Evolutionary conservation across 2,888 invertebrate genomes (phyloP).

Genomic region (Cephonodes hylas): DNA sequence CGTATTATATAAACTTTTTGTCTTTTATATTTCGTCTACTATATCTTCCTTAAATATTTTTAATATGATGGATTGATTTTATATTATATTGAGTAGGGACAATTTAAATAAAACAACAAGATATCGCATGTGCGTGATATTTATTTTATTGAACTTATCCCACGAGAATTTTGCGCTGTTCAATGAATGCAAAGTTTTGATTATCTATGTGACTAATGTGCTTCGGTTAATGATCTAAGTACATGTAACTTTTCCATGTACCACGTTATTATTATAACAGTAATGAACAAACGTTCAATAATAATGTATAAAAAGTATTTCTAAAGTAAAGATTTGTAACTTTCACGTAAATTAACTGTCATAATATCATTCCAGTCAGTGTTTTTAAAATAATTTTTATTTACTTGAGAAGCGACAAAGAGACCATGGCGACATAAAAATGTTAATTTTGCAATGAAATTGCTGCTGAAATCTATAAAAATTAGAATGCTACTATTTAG

Average conservation of each 20-base stretch:
- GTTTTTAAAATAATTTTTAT: conserved; percentile 22
- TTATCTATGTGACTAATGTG: conserved; percentile 75
- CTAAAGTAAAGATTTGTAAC: conserved; percentile 51
- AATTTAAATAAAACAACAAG: conserved; percentile 54
- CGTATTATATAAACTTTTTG: no score
- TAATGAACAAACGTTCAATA: conserved; percentile 61
- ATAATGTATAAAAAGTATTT: conserved; percentile 66
- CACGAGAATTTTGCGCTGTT: conserved; percentile 68
- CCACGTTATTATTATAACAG: conserved; percentile 46
- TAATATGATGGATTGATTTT: no score
- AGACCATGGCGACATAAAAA: background rate
- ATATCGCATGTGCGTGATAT: conserved; percentile 77
- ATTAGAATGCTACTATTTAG: background rate
- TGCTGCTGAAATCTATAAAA: no score
- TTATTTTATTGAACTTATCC: conserved; percentile 74
- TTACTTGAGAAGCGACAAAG: background rate
- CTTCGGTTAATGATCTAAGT: conserved; percentile 64
- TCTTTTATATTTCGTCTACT: no score
- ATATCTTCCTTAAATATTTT: no score
- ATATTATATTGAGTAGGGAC: background rate
- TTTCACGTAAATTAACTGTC: conserved; percentile 37
- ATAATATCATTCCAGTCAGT: conserved; percentile 44
- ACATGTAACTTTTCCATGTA: conserved; percentile 40
- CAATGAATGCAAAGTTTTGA: conserved; percentile 65
- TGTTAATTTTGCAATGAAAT: no score